Evolutionary conservation across 2,797 vertebrate species (phyloP).

Genomic region (Paedocypris micromegethes): DNA sequence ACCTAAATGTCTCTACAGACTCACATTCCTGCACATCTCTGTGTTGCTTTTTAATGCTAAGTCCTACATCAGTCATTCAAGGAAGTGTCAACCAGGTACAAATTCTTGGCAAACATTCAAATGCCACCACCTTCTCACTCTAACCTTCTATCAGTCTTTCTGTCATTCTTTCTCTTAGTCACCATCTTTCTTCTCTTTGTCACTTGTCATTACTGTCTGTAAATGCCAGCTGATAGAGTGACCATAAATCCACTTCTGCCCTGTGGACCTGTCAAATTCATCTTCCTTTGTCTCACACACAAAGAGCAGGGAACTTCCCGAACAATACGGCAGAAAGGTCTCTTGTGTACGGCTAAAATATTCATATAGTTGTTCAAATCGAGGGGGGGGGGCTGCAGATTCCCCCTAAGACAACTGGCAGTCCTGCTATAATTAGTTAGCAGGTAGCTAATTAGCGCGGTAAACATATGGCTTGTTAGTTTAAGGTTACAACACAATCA

Average conservation of each 20-base stretch:
- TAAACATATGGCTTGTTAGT: not conserved
- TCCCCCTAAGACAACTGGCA: not conserved
- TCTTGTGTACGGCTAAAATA: not conserved
- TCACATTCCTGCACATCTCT: not conserved
- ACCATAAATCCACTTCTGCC: constrained; percentile 25
- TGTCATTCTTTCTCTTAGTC: constrained; percentile 14
- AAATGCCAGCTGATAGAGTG: constrained; percentile 38
- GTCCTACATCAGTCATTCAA: constrained; percentile 6
- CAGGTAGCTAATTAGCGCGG: not conserved
- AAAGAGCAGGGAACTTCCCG: constrained; percentile 11
- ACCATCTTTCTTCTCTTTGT: constrained; percentile 37
- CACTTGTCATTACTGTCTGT: constrained; percentile 39
- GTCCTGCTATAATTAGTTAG: not conserved
- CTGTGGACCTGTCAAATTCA: constrained; percentile 12
- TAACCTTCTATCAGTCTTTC: constrained; percentile 32
- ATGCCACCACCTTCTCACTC: constrained; percentile 32
- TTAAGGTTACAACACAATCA: not conserved
- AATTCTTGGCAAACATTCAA: constrained; percentile 29
- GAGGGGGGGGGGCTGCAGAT: too few relatives aligned
- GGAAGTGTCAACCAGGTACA: constrained; percentile 15
- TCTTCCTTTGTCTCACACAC: constrained; percentile 9
- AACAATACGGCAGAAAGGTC: not conserved
- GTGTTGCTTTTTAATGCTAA: constrained; percentile 1
- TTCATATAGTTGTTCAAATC: not conserved
- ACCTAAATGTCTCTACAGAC: too few relatives aligned